phyloP scores from a whole-genome alignment of 2,797 vertebrate species.

The Eupleurogrammus muticus region DNA sequence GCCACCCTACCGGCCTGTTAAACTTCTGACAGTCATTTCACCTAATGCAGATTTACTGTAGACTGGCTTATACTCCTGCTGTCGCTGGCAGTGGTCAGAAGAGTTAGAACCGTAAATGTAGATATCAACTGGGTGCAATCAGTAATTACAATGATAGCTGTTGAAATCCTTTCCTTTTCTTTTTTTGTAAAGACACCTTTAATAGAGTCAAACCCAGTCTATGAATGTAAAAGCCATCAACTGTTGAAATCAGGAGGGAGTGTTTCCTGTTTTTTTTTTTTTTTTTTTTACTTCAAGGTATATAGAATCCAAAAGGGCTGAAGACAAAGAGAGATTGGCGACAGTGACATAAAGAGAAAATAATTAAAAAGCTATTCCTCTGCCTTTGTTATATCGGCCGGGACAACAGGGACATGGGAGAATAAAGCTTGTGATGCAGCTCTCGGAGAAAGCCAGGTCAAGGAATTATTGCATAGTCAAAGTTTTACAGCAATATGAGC shows the following conservation, averaged over 20 bases:
- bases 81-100: neutral
- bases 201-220: slow-evolving; percentile 11
- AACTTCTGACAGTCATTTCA: slow-evolving; percentile 38
- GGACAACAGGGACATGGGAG: slow-evolving; percentile 27
- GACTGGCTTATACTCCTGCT: slow-evolving; percentile 16
- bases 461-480: slow-evolving; percentile 8
- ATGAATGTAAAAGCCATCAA: slow-evolving; percentile 9
- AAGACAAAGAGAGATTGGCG: slow-evolving; percentile 23
- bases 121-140: slow-evolving; percentile 7
- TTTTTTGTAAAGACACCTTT: slow-evolving; percentile 31
- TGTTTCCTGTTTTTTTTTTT: slow-evolving; percentile 37
- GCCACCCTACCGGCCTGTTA: slow-evolving; percentile 21
- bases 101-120: neutral
- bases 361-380: slow-evolving; percentile 43
- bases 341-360: slow-evolving; percentile 38
- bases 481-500: neutral
- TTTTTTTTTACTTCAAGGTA: slow-evolving; percentile 20
- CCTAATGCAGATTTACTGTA: slow-evolving; percentile 14
- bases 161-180: slow-evolving; percentile 19
- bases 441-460: slow-evolving; percentile 10
- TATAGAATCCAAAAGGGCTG: slow-evolving; percentile 17
- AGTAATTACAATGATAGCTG: slow-evolving; percentile 29
- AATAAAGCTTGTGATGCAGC: slow-evolving; percentile 23
- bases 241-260: slow-evolving; percentile 11
- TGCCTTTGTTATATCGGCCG: slow-evolving; percentile 5